phyloP scores from a whole-genome alignment of 2,888 invertebrate genomes.

The Stegophylla sp. region DNA sequence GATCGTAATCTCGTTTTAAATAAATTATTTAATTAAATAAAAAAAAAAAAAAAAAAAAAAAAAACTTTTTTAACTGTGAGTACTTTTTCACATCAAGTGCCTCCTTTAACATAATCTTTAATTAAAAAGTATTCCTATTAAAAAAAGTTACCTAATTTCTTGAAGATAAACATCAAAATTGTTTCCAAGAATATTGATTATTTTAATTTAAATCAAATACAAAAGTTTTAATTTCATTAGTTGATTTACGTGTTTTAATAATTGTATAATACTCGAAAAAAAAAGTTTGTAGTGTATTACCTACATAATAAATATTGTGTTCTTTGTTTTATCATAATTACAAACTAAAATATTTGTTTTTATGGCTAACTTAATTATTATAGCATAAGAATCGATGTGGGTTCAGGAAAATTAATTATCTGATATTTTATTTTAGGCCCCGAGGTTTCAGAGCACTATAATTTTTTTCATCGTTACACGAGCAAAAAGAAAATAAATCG shows the following conservation, averaged over 20 bases:
- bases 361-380: neutral
- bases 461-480: no score
- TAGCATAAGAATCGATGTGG: no score
- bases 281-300: neutral
- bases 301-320: neutral
- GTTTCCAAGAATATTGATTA: constrained; percentile 29
- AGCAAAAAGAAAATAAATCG: no score
- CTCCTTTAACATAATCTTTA: constrained; percentile 11
- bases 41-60: constrained; percentile 3
- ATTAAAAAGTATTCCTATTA: constrained; percentile 43
- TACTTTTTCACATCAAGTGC: neutral
- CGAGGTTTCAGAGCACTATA: no score
- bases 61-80: neutral
- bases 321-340: neutral
- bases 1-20: neutral
- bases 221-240: constrained; percentile 24
- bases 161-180: constrained; percentile 1
- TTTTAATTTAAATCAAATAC: constrained; percentile 17
- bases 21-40: neutral
- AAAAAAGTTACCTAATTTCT: constrained; percentile 33
- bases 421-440: no score
- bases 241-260: neutral
- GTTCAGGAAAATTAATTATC: no score
- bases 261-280: neutral
- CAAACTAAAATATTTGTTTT: neutral